phyloP scores from a whole-genome alignment of 2,797 vertebrate genomes.

The Myotis myotis region DNA sequence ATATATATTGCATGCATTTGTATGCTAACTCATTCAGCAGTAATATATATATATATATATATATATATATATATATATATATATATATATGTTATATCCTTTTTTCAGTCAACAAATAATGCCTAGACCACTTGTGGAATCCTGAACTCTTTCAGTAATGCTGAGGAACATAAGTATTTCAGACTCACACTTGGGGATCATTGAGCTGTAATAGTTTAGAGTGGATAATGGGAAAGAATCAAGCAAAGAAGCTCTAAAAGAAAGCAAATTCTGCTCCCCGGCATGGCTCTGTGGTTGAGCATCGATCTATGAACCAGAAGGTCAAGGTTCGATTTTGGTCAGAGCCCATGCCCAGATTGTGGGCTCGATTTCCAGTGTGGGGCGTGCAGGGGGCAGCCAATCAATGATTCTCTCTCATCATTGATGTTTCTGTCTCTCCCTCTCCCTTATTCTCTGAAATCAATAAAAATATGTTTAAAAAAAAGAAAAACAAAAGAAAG shows the following conservation, averaged over 20 bases:
- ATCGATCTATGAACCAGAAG: too few relatives aligned
- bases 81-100: not conserved
- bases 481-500: too few relatives aligned
- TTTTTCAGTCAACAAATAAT: slow-evolving; percentile 6
- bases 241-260: not conserved
- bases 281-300: too few relatives aligned
- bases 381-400: too few relatives aligned
- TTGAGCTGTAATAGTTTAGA: not conserved
- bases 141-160: not conserved
- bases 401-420: too few relatives aligned
- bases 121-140: not conserved
- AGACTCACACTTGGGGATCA: not conserved
- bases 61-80: not conserved
- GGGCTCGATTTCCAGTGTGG: too few relatives aligned
- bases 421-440: too few relatives aligned
- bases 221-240: not conserved
- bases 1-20: not conserved
- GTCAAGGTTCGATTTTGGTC: too few relatives aligned
- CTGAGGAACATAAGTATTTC: not conserved
- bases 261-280: not conserved
- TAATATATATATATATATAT: not conserved
- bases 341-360: too few relatives aligned
- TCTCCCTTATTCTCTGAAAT: too few relatives aligned
- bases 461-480: too few relatives aligned
- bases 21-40: not conserved